phyloP scores from a whole-genome alignment of 2,888 invertebrate genomes.

The Schrankia costaestrigalis region DNA sequence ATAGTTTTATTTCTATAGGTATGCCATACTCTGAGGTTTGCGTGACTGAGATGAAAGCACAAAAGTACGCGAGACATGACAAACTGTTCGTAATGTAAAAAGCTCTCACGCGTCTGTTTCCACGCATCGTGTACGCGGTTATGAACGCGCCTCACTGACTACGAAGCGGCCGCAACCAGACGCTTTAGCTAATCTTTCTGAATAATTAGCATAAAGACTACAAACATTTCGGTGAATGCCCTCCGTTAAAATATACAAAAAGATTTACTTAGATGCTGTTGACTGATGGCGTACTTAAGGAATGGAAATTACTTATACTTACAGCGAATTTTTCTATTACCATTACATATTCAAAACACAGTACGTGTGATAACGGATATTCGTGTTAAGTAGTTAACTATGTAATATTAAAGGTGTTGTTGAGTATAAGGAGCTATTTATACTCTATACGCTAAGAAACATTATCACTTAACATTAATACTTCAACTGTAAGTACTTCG shows the following conservation, averaged over 20 bases:
- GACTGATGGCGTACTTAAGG: no score
- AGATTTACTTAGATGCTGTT: no score
- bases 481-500: no score
- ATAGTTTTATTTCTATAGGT: conserved; percentile 69
- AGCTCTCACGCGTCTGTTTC: conserved; percentile 50
- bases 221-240: conserved; percentile 72
- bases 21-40: conserved; percentile 51
- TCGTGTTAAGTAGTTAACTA: no score
- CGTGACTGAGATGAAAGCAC: conserved; percentile 32
- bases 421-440: no score
- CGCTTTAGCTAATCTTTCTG: conserved; percentile 57
- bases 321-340: no score
- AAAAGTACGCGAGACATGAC: conserved; percentile 35
- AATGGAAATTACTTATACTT: no score
- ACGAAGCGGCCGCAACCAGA: conserved; percentile 21
- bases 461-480: no score
- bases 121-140: conserved; percentile 63
- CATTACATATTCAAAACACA: no score
- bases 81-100: conserved; percentile 22
- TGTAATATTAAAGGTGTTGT: no score
- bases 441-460: no score
- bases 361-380: no score
- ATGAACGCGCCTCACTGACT: conserved; percentile 44
- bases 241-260: conserved; percentile 41
- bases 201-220: conserved; percentile 64